Evolutionary conservation across 2,797 vertebrate genomes (phyloP).

Genomic region (Acrossocheilus fasciatus): DNA sequence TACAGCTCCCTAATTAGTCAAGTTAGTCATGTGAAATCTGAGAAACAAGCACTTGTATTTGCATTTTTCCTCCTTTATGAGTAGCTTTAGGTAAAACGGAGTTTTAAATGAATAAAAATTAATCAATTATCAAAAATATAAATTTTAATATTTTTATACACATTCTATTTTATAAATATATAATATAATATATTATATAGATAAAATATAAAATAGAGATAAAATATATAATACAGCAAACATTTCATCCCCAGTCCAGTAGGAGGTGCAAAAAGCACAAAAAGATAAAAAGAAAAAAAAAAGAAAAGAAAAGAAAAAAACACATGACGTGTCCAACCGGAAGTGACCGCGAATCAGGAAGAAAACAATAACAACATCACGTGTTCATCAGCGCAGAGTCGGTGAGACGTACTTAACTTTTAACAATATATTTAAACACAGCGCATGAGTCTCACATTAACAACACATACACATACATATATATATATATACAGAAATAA

Average conservation of each 20-base stretch:
- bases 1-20: neutral
- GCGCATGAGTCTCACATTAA: neutral
- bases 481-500: neutral
- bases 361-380: slow-evolving; percentile 43
- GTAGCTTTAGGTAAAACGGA: neutral
- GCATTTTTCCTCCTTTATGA: neutral
- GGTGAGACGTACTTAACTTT: neutral
- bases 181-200: too few species aligned
- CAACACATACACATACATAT: neutral
- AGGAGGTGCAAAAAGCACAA: neutral
- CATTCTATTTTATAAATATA: neutral
- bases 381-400: neutral
- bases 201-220: neutral
- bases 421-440: neutral
- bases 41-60: neutral
- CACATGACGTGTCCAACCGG: neutral
- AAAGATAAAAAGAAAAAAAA: neutral
- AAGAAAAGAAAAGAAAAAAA: too few species aligned
- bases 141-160: neutral
- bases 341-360: neutral
- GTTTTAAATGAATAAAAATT: neutral
- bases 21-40: neutral
- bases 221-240: neutral
- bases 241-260: neutral
- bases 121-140: neutral